Conservation (phyloP, 2,888 invertebrate species). For the Elegia similella region DNA sequence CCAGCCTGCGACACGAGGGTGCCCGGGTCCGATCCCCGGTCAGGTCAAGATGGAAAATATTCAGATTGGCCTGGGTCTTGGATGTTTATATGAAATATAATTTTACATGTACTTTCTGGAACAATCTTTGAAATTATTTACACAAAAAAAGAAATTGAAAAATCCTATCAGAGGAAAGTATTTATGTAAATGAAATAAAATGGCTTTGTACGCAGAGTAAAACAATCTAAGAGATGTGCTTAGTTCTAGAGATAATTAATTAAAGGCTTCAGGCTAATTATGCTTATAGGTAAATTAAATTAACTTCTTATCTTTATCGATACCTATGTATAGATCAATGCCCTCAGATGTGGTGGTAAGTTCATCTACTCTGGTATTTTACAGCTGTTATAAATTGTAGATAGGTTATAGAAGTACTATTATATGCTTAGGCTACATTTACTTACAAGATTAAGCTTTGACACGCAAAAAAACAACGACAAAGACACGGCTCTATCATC, state of each 20-base stretch:
- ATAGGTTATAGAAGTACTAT: slow-evolving; percentile 12
- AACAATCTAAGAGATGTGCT: background rate
- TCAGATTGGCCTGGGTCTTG: no score
- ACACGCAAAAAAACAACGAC: slow-evolving; percentile 22
- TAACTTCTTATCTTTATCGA: slow-evolving; percentile 6
- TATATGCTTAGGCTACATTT: slow-evolving; percentile 20
- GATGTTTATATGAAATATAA: no score
- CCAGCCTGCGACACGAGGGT: no score
- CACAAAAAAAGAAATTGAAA: no score
- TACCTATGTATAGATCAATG: slow-evolving; percentile 30
- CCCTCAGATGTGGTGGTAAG: slow-evolving; percentile 56
- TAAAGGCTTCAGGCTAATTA: slow-evolving; percentile 5
- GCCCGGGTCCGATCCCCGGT: no score
- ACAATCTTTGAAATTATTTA: no score
- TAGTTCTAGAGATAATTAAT: background rate
- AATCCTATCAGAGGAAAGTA: no score
- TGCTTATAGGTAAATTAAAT: slow-evolving; percentile 17
- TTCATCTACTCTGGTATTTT: slow-evolving; percentile 25
- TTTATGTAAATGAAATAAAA: background rate
- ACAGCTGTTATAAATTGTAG: background rate
- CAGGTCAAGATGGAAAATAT: no score
- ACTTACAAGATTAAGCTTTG: slow-evolving; percentile 5
- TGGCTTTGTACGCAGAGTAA: slow-evolving; percentile 1
- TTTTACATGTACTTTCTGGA: no score
- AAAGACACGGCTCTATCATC: slow-evolving; percentile 39